These are phyloP conservation scores for Aphelinus atriplicis DNA, from an alignment of 1,140 invertebrate genomes.

Conservation along the genomic window DNA sequence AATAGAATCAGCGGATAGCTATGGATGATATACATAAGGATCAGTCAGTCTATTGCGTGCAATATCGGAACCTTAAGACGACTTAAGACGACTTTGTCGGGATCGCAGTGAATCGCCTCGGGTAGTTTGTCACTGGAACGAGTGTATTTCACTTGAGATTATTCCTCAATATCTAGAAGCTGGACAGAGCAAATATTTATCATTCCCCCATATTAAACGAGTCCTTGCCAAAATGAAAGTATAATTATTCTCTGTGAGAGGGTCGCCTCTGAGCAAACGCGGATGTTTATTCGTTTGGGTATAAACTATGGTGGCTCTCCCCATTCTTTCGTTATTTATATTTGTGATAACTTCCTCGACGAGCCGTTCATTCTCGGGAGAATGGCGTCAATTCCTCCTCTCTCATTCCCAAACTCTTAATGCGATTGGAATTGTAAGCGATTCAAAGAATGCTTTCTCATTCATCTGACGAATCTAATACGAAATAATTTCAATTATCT, in stretches of 20 bases:
- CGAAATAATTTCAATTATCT: too few species aligned
- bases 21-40: background rate
- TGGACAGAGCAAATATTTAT: constrained; percentile 14
- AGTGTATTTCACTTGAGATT: background rate
- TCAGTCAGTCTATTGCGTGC: background rate
- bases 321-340: background rate
- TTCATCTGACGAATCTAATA: too few species aligned
- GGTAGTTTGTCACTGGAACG: too few species aligned
- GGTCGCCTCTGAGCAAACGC: background rate
- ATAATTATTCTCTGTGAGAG: constrained; percentile 1
- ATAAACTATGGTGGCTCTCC: background rate
- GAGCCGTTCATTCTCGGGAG: too few species aligned
- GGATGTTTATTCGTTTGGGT: too few species aligned
- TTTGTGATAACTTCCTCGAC: too few species aligned
- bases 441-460: too few species aligned
- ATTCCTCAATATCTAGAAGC: background rate
- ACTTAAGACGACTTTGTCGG: constrained; percentile 22
- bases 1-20: too few species aligned
- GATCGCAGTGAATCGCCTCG: background rate
- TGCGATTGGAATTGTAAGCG: too few species aligned
- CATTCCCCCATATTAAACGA: background rate
- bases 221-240: background rate
- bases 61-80: constrained; percentile 19
- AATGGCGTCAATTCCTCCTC: too few species aligned
- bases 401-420: too few species aligned